Base-by-base conservation (phyloP, 2,888 invertebrate species). In the Lamellibrachia columna region DNA sequence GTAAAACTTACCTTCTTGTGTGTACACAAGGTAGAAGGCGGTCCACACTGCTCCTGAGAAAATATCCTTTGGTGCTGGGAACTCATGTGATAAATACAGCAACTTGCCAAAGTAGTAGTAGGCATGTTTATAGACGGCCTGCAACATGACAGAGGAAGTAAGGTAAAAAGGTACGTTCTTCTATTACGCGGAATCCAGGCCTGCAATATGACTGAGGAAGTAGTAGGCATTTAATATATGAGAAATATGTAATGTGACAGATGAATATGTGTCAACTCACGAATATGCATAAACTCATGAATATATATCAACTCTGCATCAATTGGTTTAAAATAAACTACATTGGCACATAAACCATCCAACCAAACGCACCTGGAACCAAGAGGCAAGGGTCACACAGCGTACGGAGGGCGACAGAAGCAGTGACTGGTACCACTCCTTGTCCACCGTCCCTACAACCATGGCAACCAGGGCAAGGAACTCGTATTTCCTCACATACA, bases 31-130 rank as follows among this genome's bases (percentile, higher is more conserved):
- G 92, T 95, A 96, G 93, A 95, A 95, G 40, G 95, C 95, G 2
- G 95, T 95, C 95, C 95, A 96, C 7, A 94, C 94, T 22, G 95
- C 94, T 22, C 96, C 96, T 93, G 94, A 95, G 93, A 96, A 95
- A 7, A 96, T 93, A 92, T 96, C 95, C 53, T 93, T 93, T 2
- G 96, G 96, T 90, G 93, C 90, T 0, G 96, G 96, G 93, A 96
- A 96, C 94, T 96, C 96, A 55, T 96, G 95, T 3, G 93, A 94
- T 52, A 96, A 92, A 91, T 94, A 93, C 75, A 96, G 93, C 40
- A 96, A 90, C 53, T 95, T 94, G 1, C 95, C 96, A 90, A 96
- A 94, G 94, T 22, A 22, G 53, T 4, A 2, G 75, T 75, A 75
- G 22, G 75, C 75, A 75, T 75, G 75, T 22, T n/a, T 75, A 15